Percentiles rank a stretch among this genome's conserved stretches.
These are phyloP conservation scores for Pygoscelis antarcticus DNA, from an alignment of 2,113 vertebrate genomes.

Conservation along the genomic window DNA sequence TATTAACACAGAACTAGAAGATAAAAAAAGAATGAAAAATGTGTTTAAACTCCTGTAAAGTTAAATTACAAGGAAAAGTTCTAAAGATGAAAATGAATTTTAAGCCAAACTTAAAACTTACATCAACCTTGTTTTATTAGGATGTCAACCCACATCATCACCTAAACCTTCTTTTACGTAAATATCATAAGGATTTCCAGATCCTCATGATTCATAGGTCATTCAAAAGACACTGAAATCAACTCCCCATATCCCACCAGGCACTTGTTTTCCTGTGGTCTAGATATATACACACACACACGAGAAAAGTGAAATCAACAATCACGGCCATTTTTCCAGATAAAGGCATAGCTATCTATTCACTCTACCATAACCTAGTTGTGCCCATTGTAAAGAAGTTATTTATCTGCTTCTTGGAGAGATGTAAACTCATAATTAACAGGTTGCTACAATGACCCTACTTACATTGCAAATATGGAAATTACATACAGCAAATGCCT, in stretches of 20 bases:
- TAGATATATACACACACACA: background rate
- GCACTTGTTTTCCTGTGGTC: background rate
- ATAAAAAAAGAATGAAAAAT: background rate
- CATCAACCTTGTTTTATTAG: background rate
- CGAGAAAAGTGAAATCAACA: conserved; percentile 21
- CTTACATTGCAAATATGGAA: background rate
- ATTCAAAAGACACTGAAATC: background rate
- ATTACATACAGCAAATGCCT: background rate
- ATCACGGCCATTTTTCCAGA: background rate
- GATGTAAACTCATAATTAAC: background rate
- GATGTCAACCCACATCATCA: background rate
- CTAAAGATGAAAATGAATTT: background rate
- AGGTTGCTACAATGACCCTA: background rate
- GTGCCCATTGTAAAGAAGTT: background rate
- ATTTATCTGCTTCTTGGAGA: background rate
- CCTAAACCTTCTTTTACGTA: background rate
- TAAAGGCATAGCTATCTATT: background rate
- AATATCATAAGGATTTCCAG: background rate
- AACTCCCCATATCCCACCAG: background rate
- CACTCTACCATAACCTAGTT: background rate
- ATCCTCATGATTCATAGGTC: background rate
- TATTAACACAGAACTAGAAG: background rate
- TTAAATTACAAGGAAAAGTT: background rate
- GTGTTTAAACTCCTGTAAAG: background rate
- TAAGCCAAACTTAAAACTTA: background rate